Percentiles rank a stretch among this genome's conserved stretches.
Evolutionary conservation across 2,797 vertebrate genomes (phyloP).

Genomic region (Microchirus variegatus): DNA sequence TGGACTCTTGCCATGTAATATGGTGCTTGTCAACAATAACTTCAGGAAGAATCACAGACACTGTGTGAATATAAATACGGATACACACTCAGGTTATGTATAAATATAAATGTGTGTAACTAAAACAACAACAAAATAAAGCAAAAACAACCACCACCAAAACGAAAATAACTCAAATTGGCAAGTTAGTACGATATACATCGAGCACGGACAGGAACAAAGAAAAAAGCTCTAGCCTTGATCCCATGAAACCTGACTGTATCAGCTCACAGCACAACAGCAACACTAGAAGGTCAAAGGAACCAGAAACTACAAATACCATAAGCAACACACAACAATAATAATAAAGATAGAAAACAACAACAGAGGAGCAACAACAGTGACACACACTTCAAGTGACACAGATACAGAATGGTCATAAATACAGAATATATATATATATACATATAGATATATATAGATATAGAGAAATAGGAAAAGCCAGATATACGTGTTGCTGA

Average conservation of each 20-base stretch:
- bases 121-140: constrained; percentile 51
- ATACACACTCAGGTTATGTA: constrained; percentile 63
- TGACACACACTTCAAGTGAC: constrained; percentile 80
- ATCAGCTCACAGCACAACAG: constrained; percentile 81
- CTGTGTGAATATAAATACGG: constrained; percentile 57
- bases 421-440: constrained; percentile 73
- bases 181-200: constrained; percentile 68
- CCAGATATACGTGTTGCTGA: constrained; percentile 85
- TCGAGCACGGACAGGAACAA: constrained; percentile 77
- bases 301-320: constrained; percentile 79
- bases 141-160: constrained; percentile 46
- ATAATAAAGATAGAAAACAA: constrained; percentile 71
- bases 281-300: constrained; percentile 78
- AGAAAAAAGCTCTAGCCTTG: constrained; percentile 76
- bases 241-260: constrained; percentile 75
- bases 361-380: constrained; percentile 77
- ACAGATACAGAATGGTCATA: constrained; percentile 80
- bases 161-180: constrained; percentile 48
- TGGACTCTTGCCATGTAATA: constrained; percentile 82
- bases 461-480: constrained; percentile 75
- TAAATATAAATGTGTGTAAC: constrained; percentile 47
- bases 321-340: constrained; percentile 77
- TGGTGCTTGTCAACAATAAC: constrained; percentile 70
- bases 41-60: constrained; percentile 67
- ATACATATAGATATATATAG: constrained; percentile 61